phyloP scores from a whole-genome alignment of 2,888 invertebrate species.

The Eilema sororculum region DNA sequence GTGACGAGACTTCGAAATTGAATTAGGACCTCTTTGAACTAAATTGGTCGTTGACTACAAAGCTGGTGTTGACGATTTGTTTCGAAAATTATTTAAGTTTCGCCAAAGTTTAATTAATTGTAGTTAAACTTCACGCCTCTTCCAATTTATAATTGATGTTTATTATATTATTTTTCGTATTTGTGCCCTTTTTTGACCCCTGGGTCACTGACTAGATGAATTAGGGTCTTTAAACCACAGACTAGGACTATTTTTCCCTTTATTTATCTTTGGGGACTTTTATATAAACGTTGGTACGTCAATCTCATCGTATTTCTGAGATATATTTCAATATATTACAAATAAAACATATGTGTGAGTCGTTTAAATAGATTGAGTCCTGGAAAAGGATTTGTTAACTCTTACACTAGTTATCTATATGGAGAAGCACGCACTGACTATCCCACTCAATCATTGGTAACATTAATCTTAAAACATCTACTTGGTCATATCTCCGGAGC shows the following conservation, averaged over 20 bases:
- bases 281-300: too few species aligned
- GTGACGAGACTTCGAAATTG: slow-evolving; percentile 43
- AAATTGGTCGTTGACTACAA: slow-evolving; percentile 34
- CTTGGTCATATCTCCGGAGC: too few species aligned
- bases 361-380: too few species aligned
- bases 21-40: slow-evolving; percentile 46
- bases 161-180: background rate
- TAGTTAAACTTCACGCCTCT: slow-evolving; percentile 17
- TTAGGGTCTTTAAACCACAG: background rate
- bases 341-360: too few species aligned
- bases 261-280: too few species aligned
- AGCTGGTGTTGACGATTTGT: slow-evolving; percentile 26
- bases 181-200: background rate
- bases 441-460: too few species aligned
- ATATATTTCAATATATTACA: too few species aligned
- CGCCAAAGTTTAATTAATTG: slow-evolving; percentile 32
- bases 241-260: background rate
- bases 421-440: too few species aligned
- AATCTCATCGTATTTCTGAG: too few species aligned
- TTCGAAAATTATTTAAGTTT: slow-evolving; percentile 40
- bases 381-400: too few species aligned
- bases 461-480: too few species aligned
- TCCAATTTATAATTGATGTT: slow-evolving; percentile 31
- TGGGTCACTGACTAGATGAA: background rate
- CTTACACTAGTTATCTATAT: too few species aligned